phyloP scores from a whole-genome alignment of 2,888 invertebrate species.

The Pseudolycoriella hygida region DNA sequence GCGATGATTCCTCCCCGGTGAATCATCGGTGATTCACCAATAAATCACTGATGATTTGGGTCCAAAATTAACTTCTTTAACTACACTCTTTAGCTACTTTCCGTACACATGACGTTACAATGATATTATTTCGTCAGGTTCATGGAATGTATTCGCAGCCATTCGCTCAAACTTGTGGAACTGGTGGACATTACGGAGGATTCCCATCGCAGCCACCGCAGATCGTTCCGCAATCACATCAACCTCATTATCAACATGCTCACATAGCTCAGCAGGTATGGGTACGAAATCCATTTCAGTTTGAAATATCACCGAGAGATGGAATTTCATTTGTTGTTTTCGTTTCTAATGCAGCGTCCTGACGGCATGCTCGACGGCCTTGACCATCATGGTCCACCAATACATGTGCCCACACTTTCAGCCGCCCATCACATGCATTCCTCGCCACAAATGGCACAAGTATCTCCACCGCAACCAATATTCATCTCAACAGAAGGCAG shows the following conservation, averaged over 20 bases:
- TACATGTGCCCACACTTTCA: conserved; percentile 29
- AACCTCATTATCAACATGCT: conserved; percentile 19
- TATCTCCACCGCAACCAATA: conserved; percentile 33
- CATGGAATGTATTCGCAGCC: conserved; percentile 30
- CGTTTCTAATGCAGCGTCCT: conserved; percentile 18
- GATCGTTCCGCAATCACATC: conserved; percentile 18
- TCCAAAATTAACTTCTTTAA: no score
- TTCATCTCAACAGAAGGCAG: conserved; percentile 26
- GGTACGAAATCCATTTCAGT: conserved; percentile 1
- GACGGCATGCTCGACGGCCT: conserved; percentile 25
- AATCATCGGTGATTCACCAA: no score
- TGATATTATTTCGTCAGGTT: no score
- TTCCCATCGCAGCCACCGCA: conserved; percentile 19
- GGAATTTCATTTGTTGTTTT: neutral
- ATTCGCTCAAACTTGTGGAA: conserved; percentile 18
- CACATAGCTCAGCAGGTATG: conserved; percentile 27
- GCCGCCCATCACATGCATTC: conserved; percentile 29
- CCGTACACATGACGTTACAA: no score
- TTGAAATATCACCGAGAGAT: neutral
- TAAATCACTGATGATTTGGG: no score
- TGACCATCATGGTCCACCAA: conserved; percentile 16
- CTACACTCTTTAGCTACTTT: no score
- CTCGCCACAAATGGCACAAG: conserved; percentile 31
- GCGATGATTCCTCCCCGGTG: no score
- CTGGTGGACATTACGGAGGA: conserved; percentile 18